A percentile compares a stretch with the other conserved stretches of the same genome.
These are phyloP conservation scores for Arge pagana DNA, from an alignment of 2,888 invertebrate species.

Conservation along the genomic window DNA sequence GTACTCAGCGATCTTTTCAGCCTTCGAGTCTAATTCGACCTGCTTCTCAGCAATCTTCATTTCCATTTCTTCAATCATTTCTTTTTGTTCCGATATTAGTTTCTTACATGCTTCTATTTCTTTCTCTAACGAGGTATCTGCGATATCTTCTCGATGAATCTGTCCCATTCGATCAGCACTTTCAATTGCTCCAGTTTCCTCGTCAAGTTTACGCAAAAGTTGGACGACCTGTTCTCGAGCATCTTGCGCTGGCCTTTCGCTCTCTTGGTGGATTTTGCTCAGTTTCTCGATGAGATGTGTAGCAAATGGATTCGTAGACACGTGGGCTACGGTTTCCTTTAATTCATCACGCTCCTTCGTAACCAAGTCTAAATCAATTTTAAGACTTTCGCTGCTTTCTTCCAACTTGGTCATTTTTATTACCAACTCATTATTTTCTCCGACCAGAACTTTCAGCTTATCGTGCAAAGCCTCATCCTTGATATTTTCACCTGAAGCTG, in stretches of 20 bases:
- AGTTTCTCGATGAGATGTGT: slow-evolving; percentile 73
- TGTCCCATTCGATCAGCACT: slow-evolving; percentile 31
- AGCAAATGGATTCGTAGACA: slow-evolving; percentile 57
- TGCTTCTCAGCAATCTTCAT: slow-evolving; percentile 60
- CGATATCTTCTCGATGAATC: slow-evolving; percentile 5
- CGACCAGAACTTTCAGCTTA: slow-evolving; percentile 29
- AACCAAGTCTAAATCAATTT: slow-evolving; percentile 64
- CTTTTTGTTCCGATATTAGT: slow-evolving; percentile 67
- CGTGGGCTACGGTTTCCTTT: slow-evolving; percentile 68
- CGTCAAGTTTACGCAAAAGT: slow-evolving; percentile 53
- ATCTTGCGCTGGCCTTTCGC: slow-evolving; percentile 61
- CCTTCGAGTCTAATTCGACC: slow-evolving; percentile 50
- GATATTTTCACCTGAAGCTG: neutral
- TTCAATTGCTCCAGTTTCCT: slow-evolving; percentile 54
- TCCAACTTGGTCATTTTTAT: slow-evolving; percentile 36
- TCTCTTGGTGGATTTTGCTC: slow-evolving; percentile 66
- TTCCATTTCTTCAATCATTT: slow-evolving; percentile 62
- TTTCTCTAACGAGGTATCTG: slow-evolving; percentile 40
- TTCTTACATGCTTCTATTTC: slow-evolving; percentile 60
- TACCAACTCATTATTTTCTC: slow-evolving; percentile 44
- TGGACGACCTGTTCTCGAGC: slow-evolving; percentile 56
- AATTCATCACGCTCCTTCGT: slow-evolving; percentile 70
- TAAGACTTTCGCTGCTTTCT: slow-evolving; percentile 49
- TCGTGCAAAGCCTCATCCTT: slow-evolving; percentile 10
- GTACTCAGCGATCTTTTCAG: slow-evolving; percentile 49